Percentiles rank a stretch among this genome's conserved stretches.
Evolutionary conservation across 2,797 vertebrate species (phyloP).

Genomic region (Babyrousa celebensis): DNA sequence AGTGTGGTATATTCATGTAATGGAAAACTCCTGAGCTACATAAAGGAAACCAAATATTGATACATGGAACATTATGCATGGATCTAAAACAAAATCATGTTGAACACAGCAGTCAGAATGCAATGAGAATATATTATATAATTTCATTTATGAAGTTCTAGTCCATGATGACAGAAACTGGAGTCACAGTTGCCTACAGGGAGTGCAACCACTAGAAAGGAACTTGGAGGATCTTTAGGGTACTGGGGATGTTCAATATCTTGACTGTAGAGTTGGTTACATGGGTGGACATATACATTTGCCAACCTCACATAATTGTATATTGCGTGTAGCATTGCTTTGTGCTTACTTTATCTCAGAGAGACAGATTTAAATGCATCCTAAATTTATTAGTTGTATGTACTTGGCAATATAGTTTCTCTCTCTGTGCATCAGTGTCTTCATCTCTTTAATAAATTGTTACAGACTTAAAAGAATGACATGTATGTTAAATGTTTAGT

Average conservation of each 20-base stretch:
- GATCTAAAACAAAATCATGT: not conserved
- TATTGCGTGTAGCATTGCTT: not conserved
- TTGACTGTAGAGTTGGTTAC: not conserved
- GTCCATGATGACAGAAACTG: not conserved
- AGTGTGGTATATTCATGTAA: not conserved
- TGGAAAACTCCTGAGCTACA: not conserved
- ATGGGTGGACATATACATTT: not conserved
- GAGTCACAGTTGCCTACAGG: not conserved
- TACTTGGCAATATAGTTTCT: not conserved
- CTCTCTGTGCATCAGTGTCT: not conserved
- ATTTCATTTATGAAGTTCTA: slow-evolving; percentile 1
- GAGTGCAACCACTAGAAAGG: not conserved
- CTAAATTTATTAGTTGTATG: slow-evolving; percentile 32
- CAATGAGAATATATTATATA: not conserved
- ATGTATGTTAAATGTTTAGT: not conserved
- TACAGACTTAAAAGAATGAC: not conserved
- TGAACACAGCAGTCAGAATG: not conserved
- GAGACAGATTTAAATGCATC: not conserved
- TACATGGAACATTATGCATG: not conserved
- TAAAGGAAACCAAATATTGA: not conserved
- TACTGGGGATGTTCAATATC: not conserved
- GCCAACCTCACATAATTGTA: not conserved
- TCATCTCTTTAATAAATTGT: not conserved
- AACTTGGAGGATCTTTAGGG: not conserved
- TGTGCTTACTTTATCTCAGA: not conserved